phyloP scores from a whole-genome alignment of 2,113 vertebrate species.

The Hydrolagus affinis region DNA sequence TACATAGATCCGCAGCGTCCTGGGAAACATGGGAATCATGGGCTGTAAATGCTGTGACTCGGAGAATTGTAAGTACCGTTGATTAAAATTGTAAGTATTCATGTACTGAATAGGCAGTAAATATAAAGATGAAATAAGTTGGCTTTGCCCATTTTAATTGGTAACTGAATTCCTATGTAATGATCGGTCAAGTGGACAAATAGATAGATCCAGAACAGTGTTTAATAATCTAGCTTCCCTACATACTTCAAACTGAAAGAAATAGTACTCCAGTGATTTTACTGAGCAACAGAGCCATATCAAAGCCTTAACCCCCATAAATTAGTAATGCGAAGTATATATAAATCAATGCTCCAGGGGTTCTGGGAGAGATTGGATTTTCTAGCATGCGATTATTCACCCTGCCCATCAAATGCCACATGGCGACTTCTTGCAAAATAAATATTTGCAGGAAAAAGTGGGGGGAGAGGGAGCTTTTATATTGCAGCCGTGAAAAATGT shows the following conservation, averaged over 20 bases:
- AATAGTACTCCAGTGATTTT: conserved; percentile 25
- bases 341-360: conserved; percentile 54
- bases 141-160: conserved; percentile 12
- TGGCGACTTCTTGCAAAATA: not conserved
- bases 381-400: conserved; percentile 41
- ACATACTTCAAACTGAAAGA: conserved; percentile 48
- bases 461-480: no score
- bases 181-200: not conserved
- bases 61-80: not conserved
- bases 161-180: not conserved
- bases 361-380: conserved; percentile 42
- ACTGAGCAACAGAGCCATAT: conserved; percentile 46
- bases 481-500: not conserved
- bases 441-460: not conserved
- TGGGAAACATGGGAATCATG: no score
- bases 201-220: not conserved
- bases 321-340: conserved; percentile 58
- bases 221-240: conserved; percentile 9
- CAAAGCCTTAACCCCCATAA: conserved; percentile 59
- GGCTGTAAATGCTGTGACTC: no score
- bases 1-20: no score
- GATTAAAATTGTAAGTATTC: not conserved
- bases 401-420: conserved; percentile 28
- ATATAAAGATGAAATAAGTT: not conserved
- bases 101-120: not conserved